Conservation (phyloP, 2,797 vertebrate genomes). For the Syndactyla subalaris region DNA sequence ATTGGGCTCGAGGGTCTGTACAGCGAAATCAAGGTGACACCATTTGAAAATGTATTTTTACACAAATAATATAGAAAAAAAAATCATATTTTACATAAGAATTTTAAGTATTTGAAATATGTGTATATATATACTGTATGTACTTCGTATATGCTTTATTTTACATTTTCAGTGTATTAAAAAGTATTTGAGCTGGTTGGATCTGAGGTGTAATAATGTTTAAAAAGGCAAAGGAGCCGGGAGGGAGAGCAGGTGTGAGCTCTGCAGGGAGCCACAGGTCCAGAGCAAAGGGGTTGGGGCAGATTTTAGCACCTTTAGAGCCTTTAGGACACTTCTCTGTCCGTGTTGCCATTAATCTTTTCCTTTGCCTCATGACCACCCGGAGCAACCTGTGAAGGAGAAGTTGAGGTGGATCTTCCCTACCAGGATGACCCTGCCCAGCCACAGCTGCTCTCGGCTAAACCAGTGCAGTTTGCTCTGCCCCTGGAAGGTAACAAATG, state of each 20-base stretch:
- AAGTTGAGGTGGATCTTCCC: background rate
- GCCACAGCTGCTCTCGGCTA: background rate
- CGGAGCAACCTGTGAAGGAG: no score
- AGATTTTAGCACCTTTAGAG: background rate
- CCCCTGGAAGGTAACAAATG: background rate
- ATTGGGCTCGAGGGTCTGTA: constrained; percentile 80
- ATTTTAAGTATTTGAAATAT: constrained; percentile 83
- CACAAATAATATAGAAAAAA: constrained; percentile 81
- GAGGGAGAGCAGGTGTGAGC: background rate
- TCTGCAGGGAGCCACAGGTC: background rate
- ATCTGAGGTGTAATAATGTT: background rate
- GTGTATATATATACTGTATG: constrained; percentile 81
- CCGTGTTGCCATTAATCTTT: rapidly evolving
- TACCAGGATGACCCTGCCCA: rapidly evolving
- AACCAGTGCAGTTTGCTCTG: background rate
- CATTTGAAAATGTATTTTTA: constrained; percentile 85
- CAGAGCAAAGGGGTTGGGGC: background rate
- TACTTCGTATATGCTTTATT: constrained; percentile 84
- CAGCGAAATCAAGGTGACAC: constrained; percentile 75
- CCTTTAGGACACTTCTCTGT: background rate
- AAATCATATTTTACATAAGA: constrained; percentile 81
- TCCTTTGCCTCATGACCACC: rapidly evolving
- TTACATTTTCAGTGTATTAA: constrained; percentile 84
- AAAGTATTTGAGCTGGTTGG: constrained; percentile 74
- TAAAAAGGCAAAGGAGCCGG: background rate